Percentiles rank a stretch among this genome's conserved stretches.
phyloP scores from a whole-genome alignment of 2,113 vertebrate genomes.

The Chaetura pelagica region DNA sequence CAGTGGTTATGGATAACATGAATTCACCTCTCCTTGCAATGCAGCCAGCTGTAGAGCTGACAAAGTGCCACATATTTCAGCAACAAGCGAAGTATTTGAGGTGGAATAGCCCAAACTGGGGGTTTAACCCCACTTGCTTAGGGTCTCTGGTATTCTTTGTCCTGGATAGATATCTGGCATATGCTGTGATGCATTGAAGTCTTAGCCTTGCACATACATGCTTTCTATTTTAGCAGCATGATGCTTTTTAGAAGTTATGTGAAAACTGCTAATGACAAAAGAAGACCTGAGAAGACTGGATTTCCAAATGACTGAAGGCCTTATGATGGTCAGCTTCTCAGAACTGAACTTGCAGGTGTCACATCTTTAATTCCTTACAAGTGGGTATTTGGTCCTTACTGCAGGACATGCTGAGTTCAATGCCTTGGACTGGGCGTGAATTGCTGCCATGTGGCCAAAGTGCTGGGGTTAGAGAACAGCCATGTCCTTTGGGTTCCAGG shows the following conservation, averaged over 20 bases:
- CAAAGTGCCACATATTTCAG: not conserved
- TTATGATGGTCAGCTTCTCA: not conserved
- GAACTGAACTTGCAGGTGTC: not conserved
- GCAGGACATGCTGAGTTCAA: rapidly evolving
- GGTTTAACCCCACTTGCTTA: not conserved
- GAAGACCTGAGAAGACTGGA: not conserved
- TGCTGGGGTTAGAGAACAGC: not conserved
- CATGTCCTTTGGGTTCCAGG: rapidly evolving
- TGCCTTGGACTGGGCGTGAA: not conserved
- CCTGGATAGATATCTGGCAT: not conserved
- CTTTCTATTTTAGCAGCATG: not conserved
- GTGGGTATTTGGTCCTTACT: not conserved
- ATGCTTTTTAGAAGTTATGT: not conserved
- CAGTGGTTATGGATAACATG: not conserved
- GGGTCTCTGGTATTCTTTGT: not conserved
- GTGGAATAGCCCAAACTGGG: not conserved
- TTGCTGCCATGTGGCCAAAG: not conserved
- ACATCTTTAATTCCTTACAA: not conserved
- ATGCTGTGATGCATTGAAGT: not conserved
- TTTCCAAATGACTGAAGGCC: rapidly evolving
- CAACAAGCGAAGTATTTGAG: not conserved
- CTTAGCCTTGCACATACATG: not conserved
- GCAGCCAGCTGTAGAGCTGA: not conserved
- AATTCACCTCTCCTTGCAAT: not conserved
- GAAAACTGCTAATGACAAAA: not conserved